These are phyloP conservation scores for Tridacna gigas DNA, from an alignment of 2,888 invertebrate species.

Conservation along the genomic window DNA sequence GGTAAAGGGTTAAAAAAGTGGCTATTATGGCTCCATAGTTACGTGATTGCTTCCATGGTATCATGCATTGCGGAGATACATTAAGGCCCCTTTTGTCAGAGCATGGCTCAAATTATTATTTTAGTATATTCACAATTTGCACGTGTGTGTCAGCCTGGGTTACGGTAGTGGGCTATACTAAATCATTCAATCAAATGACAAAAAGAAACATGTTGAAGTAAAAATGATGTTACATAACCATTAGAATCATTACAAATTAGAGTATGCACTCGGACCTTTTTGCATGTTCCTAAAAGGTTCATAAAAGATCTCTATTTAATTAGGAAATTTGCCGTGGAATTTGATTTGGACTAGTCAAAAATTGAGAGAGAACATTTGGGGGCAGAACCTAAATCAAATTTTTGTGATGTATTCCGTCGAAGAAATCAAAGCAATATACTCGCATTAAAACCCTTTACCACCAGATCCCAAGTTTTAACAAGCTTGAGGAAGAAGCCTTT, in stretches of 20 bases:
- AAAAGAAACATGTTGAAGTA: constrained; percentile 18
- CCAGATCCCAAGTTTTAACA: too few relatives aligned
- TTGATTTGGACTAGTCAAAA: constrained; percentile 53
- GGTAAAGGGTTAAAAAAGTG: too few relatives aligned
- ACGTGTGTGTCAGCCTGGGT: too few relatives aligned
- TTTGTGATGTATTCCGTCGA: constrained; percentile 40
- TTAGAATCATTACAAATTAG: constrained; percentile 21
- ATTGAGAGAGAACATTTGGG: constrained; percentile 27
- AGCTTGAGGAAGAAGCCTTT: too few relatives aligned
- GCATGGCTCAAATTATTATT: too few relatives aligned
- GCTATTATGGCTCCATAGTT: too few relatives aligned
- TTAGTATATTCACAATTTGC: too few relatives aligned
- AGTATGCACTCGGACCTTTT: constrained; percentile 14
- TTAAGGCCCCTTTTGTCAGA: too few relatives aligned
- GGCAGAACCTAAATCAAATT: constrained; percentile 49
- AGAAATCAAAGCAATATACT: too few relatives aligned
- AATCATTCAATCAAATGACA: background rate
- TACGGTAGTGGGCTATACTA: background rate
- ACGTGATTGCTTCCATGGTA: too few relatives aligned
- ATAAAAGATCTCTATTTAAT: constrained; percentile 38
- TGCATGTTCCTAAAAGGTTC: constrained; percentile 40
- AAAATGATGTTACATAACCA: constrained; percentile 14
- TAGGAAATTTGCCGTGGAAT: constrained; percentile 50
- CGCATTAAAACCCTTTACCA: too few relatives aligned
- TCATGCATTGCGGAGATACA: too few relatives aligned